These are phyloP conservation scores for Brachyalestes nurse DNA, from an alignment of 2,797 vertebrate genomes.

Conservation along the genomic window DNA sequence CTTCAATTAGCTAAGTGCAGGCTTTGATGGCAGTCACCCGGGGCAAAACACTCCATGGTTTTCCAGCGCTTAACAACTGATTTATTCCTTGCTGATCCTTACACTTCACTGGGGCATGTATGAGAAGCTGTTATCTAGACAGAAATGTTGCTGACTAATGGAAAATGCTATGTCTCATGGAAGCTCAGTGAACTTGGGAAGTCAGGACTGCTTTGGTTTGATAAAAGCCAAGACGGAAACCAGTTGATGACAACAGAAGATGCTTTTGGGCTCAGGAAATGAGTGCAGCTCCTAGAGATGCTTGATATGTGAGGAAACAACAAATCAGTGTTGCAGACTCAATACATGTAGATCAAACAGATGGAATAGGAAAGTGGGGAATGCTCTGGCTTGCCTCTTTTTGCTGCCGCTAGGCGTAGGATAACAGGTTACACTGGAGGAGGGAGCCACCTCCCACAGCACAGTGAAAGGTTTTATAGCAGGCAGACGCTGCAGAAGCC, in stretches of 20 bases:
- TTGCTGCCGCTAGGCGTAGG: background rate
- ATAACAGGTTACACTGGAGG: slow-evolving; percentile 1
- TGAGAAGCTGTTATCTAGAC: background rate
- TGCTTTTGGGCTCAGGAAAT: background rate
- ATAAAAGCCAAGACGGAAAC: background rate
- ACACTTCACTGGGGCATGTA: background rate
- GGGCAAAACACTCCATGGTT: background rate
- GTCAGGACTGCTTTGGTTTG: background rate
- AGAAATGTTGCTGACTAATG: background rate
- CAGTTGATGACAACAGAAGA: background rate
- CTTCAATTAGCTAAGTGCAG: slow-evolving; percentile 23
- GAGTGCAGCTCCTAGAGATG: background rate
- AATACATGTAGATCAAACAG: background rate
- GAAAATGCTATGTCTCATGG: background rate
- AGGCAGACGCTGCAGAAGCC: slow-evolving; percentile 57
- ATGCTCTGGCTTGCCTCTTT: background rate
- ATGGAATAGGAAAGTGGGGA: background rate
- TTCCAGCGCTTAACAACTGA: slow-evolving; percentile 1
- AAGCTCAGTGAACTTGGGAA: background rate
- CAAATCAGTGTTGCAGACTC: background rate
- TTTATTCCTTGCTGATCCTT: slow-evolving; percentile 11
- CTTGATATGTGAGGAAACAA: background rate
- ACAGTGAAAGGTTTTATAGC: slow-evolving; percentile 12
- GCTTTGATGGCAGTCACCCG: background rate
- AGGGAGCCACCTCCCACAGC: background rate